A percentile compares a stretch with the other conserved stretches of the same genome.
phyloP scores from a whole-genome alignment of 2,113 vertebrate species.

The Amia ocellicauda region DNA sequence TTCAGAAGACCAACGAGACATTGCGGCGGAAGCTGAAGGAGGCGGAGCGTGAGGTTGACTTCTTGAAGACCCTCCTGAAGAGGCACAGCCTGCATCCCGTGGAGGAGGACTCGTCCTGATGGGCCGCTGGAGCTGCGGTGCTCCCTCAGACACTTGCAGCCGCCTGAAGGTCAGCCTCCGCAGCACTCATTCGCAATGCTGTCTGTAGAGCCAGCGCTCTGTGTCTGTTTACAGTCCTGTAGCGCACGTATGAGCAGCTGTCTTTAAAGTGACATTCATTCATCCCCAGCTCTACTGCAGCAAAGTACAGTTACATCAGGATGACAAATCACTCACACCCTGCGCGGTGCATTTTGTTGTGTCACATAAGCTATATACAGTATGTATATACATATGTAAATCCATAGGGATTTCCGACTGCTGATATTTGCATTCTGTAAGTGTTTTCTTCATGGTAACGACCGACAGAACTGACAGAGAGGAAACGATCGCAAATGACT shows the following conservation, averaged over 20 bases:
- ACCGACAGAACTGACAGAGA: no score
- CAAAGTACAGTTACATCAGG: no score
- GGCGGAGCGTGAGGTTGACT: constrained; percentile 80
- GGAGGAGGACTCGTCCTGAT: constrained; percentile 59
- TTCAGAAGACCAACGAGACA: constrained; percentile 79
- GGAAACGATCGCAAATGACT: no score
- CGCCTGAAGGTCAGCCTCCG: background rate
- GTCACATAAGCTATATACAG: no score
- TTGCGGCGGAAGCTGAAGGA: constrained; percentile 82
- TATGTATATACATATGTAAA: no score
- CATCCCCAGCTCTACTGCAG: no score
- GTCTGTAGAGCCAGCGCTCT: constrained; percentile 12
- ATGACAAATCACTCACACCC: no score
- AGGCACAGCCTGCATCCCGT: constrained; percentile 57
- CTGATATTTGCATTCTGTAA: no score
- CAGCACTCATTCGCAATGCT: background rate
- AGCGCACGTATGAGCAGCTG: background rate
- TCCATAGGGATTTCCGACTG: no score
- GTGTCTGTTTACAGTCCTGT: constrained; percentile 4
- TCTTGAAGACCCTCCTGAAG: constrained; percentile 69
- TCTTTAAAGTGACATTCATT: no score
- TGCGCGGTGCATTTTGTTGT: no score
- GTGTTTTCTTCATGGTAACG: no score
- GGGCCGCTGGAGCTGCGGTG: constrained; percentile 30
- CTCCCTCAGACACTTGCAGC: background rate